Base-by-base conservation (phyloP, 2,888 invertebrate genomes). In the Netelia fuscicornis region DNA sequence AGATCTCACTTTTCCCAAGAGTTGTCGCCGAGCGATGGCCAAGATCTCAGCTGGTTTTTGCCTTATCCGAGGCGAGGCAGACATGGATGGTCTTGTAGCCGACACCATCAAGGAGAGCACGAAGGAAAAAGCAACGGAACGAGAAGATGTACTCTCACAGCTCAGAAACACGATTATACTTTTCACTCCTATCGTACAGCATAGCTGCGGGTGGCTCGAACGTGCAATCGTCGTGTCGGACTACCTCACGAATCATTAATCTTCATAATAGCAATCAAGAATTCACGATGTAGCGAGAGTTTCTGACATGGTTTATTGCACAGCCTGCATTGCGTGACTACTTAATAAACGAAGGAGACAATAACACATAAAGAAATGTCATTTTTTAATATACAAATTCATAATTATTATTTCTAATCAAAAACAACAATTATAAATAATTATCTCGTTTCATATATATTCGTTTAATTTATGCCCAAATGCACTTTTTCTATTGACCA, bases 221-320 rank as follows among this genome's bases (percentile, higher is more conserved):
- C 30, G 30, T 54, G n/a, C 54, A 54, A n/a, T 13, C 54, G 17
- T 17, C 17, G 37, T n/a, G 79, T 44, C 68, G 65, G 65, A 72
- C 42, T 42, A 23, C 72, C 65, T 42, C 62, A 54, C 8, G 56
- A 42, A 80, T 72, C 72, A 64, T 80, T 65, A 72, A 80, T 64
- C 79, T 65, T 23, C 44, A 44, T 65, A 25, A 30, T 8, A 44
- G 65, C 42, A 30, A 72, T 11, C 54, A 17, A 17, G 20, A 52
- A 42, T 30, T 64, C n/a, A 64, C 37, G 64, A n/a, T 56, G 20
- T 42, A 54, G 11, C 17, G 20, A 17, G 70, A 78, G 60, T 70
- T 78, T 70, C 13, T 13, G 68, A 68, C 20, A 68, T 52, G 23
- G 48, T 52, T 48, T 54, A 54, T 54, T 54, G 6, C 6, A 5